A percentile compares a stretch with the other conserved stretches of the same genome.
Conservation (phyloP, 2,113 vertebrate genomes). For the Xiphophorus maculatus region DNA sequence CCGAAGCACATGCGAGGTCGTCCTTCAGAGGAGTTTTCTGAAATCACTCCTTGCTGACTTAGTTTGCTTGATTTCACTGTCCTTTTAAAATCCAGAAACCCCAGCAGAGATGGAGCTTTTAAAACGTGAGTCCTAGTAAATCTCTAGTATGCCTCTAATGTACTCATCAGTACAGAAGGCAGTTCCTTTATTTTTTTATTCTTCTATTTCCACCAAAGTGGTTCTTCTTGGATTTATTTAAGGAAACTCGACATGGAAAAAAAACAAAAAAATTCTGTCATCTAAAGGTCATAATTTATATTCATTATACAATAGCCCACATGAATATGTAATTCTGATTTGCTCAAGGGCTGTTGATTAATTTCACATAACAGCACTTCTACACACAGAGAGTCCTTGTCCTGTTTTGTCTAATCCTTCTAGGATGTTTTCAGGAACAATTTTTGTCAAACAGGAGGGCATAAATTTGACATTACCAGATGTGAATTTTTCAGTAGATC, state of each 20-base stretch:
- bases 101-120: too few relatives aligned
- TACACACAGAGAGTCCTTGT: constrained; percentile 18
- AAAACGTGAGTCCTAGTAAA: too few relatives aligned
- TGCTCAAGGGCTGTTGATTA: constrained; percentile 59
- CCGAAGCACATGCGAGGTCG: neutral
- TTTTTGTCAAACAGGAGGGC: neutral
- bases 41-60: neutral
- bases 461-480: neutral
- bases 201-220: constrained; percentile 16
- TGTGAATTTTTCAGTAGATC: neutral
- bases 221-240: constrained; percentile 23
- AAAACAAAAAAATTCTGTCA: constrained; percentile 29
- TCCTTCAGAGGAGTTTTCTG: neutral
- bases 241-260: constrained; percentile 29
- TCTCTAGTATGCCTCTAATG: too few relatives aligned
- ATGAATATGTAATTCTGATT: constrained; percentile 60
- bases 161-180: neutral
- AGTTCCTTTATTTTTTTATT: constrained; percentile 11
- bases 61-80: neutral
- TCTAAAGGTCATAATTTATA: constrained; percentile 63
- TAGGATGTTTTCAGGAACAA: neutral
- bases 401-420: constrained; percentile 17
- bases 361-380: constrained; percentile 49
- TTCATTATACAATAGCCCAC: constrained; percentile 55
- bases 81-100: too few relatives aligned